Evolutionary conservation across 2,888 invertebrate genomes (phyloP).

Genomic region (Mylabris sibirica): DNA sequence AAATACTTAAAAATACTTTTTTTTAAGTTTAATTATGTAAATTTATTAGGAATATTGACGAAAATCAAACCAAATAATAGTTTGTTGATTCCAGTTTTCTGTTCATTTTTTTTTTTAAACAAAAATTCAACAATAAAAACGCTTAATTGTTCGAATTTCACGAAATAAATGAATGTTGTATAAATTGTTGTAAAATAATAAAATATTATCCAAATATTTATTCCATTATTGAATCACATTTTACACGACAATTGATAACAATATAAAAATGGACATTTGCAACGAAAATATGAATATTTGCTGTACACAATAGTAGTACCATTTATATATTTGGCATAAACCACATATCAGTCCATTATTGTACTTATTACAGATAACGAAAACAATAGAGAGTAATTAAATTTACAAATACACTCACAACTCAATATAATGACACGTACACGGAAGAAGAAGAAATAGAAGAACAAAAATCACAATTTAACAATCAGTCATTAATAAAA

Average conservation of each 20-base stretch:
- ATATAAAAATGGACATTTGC: not conserved
- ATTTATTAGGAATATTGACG: conserved; percentile 29
- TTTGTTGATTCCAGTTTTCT: conserved; percentile 7
- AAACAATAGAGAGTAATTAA: not conserved
- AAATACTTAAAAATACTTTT: conserved; percentile 44
- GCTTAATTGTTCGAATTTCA: not conserved
- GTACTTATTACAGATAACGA: not conserved
- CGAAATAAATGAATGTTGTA: not conserved
- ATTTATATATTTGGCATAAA: too few species aligned
- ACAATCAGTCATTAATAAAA: conserved; percentile 67
- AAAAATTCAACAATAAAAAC: not conserved
- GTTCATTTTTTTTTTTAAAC: not conserved
- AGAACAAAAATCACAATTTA: not conserved
- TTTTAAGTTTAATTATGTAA: conserved; percentile 39
- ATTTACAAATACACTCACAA: conserved; percentile 12
- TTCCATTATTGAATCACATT: not conserved
- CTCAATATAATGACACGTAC: not conserved
- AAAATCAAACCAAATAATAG: conserved; percentile 28
- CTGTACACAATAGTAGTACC: not conserved
- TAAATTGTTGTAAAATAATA: conserved; percentile 11
- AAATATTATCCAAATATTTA: conserved; percentile 9
- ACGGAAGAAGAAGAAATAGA: not conserved
- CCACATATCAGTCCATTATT: not conserved
- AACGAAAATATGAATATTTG: not conserved
- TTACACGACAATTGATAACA: not conserved